Base-by-base conservation (phyloP, 1,140 invertebrate genomes). In the Drosophila prosaltans region DNA sequence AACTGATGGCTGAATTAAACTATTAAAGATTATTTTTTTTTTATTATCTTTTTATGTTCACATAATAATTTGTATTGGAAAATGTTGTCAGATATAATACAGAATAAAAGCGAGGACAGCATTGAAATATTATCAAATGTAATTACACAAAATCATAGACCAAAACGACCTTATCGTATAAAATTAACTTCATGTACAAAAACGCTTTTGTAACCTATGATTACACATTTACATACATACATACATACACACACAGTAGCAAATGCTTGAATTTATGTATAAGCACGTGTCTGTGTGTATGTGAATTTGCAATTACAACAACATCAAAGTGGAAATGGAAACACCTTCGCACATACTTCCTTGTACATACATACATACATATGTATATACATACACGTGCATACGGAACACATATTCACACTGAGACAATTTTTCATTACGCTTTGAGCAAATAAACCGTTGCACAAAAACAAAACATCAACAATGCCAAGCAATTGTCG, bases 121-220 rank as follows among this genome's bases (percentile, higher is more conserved):
- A 89, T 88, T 83, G 84, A 86, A 86, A 81, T 78, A 71, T 88
- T 81, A 88, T 88, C 78, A 89, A 84, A 84, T 76, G 84, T 66
- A 88, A 88, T 88, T 88, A 88, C 84, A 80, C 77, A 88, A 89
- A 88, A 81, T 75, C 77, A 80, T 84, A 78, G 72, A 89, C 74
- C 84, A 88, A 89, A 80, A 89, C 83, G 83, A 81, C 84, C 84
- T 88, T 88, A 88, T 88, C 69, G 84, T 77, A 80, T 79, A 80
- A 83, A 89, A 89, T 78, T 72, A 80, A 76, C 74, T 83, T 67
- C 69, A 80, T 83, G 76, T 76, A 60, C 80, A 68, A 89, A 88
- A 88, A 72, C 43, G 84, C 65, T 82, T 89, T 89, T 88, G 80
- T 89, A 89, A 84, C 77, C 84, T 69, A 81, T 65, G 85, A 78